Evolutionary conservation across 2,888 invertebrate genomes (phyloP), one percentile per base, ranked within the genome.

Genomic region (Apamea crenata): DNA sequence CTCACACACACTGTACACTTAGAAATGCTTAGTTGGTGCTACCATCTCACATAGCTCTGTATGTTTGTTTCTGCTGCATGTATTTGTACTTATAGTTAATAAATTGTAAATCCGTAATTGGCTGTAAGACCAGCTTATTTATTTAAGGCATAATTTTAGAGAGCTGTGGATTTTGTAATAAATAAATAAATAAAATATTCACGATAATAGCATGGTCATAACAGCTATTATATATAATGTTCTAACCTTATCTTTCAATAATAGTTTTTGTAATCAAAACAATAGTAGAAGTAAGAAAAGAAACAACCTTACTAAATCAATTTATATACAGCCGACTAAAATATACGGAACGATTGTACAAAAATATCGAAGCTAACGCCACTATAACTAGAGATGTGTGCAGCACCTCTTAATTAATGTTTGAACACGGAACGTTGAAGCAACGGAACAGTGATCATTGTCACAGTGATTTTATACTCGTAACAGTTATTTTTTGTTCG

Each of bases 381-480:
- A 36, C 56, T 53, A 61, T 14, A 77, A 10, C 67, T 74, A 74
- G 50, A 65, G 40, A 56, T 32, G 36, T 74, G 68, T 77, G 84
- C 82, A 80, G 82, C 78, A 73, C 82, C 84, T 85, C 85, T 86
- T 89, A 88, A 90, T 89, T 89, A 84, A 84, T 83, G 84, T 87
- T 89, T 87, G 87, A 82, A 78, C 80, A 86, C 67, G 69, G 67
- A 80, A 80, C 82, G 80, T 16, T 21, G n/a, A 18, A 53, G 61
- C 40, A 70, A 77, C 61, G 71, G 70, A 73, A 68, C 73, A 73
- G 59, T 72, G 74, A 74, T 77, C 74, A 78, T 79, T 70, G 80
- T 81, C 50, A 81, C 72, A 59, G 87, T 79, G 77, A 89, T 84
- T 84, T 82, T 77, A 76, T 74, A 74, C 56, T 81, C 74, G 63